Evolutionary conservation across 2,113 vertebrate species (phyloP), one percentile per base, ranked within the genome.

Genomic region (Scatophagus argus): DNA sequence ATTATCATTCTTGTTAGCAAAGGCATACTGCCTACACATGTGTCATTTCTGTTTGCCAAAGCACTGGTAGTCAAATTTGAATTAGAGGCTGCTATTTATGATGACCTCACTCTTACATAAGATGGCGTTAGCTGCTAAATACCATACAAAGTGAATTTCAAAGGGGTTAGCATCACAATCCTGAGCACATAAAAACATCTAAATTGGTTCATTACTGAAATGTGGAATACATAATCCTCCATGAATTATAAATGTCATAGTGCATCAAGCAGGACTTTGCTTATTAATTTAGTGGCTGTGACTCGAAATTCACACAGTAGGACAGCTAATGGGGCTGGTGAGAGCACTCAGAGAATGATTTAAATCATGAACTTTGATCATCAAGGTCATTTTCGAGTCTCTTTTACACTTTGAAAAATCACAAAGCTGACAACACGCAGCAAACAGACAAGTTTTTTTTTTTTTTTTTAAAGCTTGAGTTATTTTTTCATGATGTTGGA

Each of bases 241-340:
- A 77, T 85, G 34, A 80, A 87, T 86, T 77, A 84, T 79, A 52
- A 72, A 87, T 79, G 74, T 65, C 32, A 66, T 0, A 38, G 49
- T 76, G 61, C 79, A 77, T 83, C 62, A 75, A 79, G 56, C 29
- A 62, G 25, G 51, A 82, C 79, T 79, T 74, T 79, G 63, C 54
- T 74, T 60, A 74, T 85, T 84, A 68, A 88, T 87, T 82, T 74
- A 88, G 68, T 82, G 77, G 31, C 54, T 80, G 71, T 65, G 51
- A 56, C 25, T 78, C 47, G 36, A 64, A 44, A 72, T 81, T 83
- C 58, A 56, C 60, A 55, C 60, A 70, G 55, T 16, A 34, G 46
- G 29, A 23, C 58, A 81, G 49, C 56, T 70, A 83, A 87, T 81
- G 80, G 58, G 59, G 0, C 68, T 65, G 39, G 47, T 38, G 77